phyloP scores from a whole-genome alignment of 2,888 invertebrate genomes.

The Eupithecia tripunctaria region DNA sequence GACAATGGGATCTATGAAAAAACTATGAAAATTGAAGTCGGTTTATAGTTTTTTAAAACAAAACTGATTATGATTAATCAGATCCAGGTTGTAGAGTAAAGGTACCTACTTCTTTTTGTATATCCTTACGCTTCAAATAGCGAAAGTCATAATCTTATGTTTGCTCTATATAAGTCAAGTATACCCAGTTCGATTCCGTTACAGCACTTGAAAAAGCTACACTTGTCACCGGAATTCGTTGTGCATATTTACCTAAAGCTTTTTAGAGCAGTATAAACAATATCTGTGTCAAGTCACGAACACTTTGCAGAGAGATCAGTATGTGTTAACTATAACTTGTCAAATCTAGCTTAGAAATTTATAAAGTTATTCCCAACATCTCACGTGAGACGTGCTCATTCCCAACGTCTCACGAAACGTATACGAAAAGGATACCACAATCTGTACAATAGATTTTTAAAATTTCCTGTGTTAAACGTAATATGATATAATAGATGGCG shows the following conservation, averaged over 20 bases:
- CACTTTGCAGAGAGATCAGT: slow-evolving; percentile 19
- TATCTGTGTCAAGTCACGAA: slow-evolving; percentile 38
- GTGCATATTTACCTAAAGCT: slow-evolving; percentile 23
- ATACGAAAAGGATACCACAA: no score
- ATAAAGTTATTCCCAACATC: no score
- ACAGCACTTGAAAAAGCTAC: slow-evolving; percentile 18
- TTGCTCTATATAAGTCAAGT: neutral
- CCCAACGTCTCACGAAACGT: no score
- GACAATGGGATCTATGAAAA: no score
- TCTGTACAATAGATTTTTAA: no score
- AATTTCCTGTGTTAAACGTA: no score
- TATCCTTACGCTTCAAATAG: neutral
- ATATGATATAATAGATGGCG: no score
- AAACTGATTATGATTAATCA: no score
- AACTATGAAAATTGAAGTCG: no score
- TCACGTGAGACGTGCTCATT: no score
- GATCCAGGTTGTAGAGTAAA: no score
- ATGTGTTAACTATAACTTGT: neutral
- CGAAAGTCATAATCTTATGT: neutral
- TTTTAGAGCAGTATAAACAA: slow-evolving; percentile 34
- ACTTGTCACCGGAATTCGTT: slow-evolving; percentile 20
- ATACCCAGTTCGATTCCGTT: slow-evolving; percentile 11
- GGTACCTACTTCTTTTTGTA: neutral
- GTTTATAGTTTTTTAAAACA: no score
- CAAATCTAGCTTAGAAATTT: neutral